Conservation (phyloP, 2,888 invertebrate species). For the Caenorhabditis japonica region DNA sequence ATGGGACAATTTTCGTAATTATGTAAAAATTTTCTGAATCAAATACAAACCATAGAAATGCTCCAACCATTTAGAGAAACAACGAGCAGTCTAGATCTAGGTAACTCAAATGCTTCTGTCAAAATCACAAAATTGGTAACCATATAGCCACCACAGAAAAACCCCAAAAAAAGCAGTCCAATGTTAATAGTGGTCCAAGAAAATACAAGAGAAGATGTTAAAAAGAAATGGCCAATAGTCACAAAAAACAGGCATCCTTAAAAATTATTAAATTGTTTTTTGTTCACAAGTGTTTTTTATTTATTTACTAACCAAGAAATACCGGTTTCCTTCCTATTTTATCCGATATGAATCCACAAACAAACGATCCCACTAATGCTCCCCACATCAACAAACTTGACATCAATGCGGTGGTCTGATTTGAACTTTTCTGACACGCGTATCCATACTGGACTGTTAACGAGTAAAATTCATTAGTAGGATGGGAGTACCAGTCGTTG, state of each 20-base stretch:
- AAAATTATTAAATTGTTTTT: neutral
- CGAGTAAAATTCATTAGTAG: conserved; percentile 36
- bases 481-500: too few species aligned
- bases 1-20: too few species aligned
- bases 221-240: conserved; percentile 49
- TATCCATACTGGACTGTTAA: conserved; percentile 19
- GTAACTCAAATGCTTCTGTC: conserved; percentile 67
- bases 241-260: conserved; percentile 62
- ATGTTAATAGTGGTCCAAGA: conserved; percentile 5
- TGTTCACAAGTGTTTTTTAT: too few species aligned
- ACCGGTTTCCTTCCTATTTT: conserved; percentile 72
- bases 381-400: conserved; percentile 70
- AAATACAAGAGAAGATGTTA: conserved; percentile 19
- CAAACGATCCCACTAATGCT: conserved; percentile 70
- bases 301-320: conserved; percentile 58
- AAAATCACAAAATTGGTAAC: conserved; percentile 73
- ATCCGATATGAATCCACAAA: conserved; percentile 73
- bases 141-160: conserved; percentile 54
- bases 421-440: conserved; percentile 17
- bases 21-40: too few species aligned
- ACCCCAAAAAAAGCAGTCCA: conserved; percentile 10
- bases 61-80: conserved; percentile 75
- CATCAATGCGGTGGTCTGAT: conserved; percentile 39
- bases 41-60: conserved; percentile 71
- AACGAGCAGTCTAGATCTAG: conserved; percentile 67